phyloP scores from a whole-genome alignment of 1,140 invertebrate genomes.

The Zeugodacus cucurbitae region DNA sequence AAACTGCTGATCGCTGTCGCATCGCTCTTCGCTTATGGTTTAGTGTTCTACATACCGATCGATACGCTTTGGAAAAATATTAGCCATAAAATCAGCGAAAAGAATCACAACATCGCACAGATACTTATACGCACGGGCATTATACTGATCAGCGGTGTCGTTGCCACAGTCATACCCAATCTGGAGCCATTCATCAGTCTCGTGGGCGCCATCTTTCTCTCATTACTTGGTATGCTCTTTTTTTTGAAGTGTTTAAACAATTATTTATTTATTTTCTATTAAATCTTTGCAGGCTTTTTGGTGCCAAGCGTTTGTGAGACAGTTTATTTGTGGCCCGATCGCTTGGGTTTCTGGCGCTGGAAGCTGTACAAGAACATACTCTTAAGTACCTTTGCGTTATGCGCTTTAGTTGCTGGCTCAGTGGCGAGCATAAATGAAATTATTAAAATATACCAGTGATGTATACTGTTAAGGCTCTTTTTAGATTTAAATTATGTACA shows the following conservation, averaged over 20 bases:
- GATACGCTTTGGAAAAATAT: slow-evolving; percentile 76
- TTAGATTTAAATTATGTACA: neutral
- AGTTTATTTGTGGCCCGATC: slow-evolving; percentile 72
- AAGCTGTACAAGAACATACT: slow-evolving; percentile 75
- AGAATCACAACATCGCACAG: slow-evolving; percentile 74
- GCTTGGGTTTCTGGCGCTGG: slow-evolving; percentile 71
- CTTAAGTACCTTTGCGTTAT: slow-evolving; percentile 71
- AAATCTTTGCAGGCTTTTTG: slow-evolving; percentile 67
- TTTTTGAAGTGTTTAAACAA: neutral
- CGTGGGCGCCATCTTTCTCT: slow-evolving; percentile 88
- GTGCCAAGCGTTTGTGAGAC: slow-evolving; percentile 87
- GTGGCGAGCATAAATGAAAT: slow-evolving; percentile 74
- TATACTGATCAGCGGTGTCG: slow-evolving; percentile 68
- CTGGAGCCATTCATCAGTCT: slow-evolving; percentile 89
- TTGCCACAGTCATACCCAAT: slow-evolving; percentile 82
- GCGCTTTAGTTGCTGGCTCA: slow-evolving; percentile 75
- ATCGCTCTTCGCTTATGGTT: slow-evolving; percentile 87
- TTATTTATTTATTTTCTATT: neutral
- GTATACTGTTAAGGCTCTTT: too few species aligned
- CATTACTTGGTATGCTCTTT: slow-evolving; percentile 78
- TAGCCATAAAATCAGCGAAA: slow-evolving; percentile 66
- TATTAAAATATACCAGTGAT: slow-evolving; percentile 57
- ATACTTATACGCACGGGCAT: slow-evolving; percentile 72
- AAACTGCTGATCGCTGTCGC: slow-evolving; percentile 87
- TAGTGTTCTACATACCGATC: slow-evolving; percentile 88